Base-by-base conservation (phyloP, 1,140 invertebrate genomes). In the Rhopalosiphum maidis region DNA sequence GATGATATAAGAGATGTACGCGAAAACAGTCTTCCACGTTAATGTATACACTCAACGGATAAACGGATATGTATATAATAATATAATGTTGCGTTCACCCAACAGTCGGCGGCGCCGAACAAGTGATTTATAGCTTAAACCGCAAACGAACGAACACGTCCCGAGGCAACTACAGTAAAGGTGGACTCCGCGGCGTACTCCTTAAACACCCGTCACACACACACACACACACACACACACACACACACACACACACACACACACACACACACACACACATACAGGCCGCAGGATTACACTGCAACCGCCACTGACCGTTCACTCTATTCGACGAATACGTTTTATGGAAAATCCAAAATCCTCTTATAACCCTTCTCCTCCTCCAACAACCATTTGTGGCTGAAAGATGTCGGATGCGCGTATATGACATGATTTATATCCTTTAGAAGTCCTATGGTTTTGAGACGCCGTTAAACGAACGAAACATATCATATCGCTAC, bases 41-140 rank as follows among this genome's bases (percentile, higher is more conserved):
- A n/a, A 89, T 89, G 25, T 89, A 90, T 90, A 90, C 35, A 54
- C 48, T 15, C 89, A 35, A 43, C 35, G 51, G 89, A 54, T 51
- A 60, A 35, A 43, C 22, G 51, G 89, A 54, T 51, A 60, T 68
- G 60, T 68, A n/a, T 68, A 68, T 77, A 77, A 18, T 77, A 77
- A 77, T 90, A 41, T 90, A 60, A 90, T 54, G 54, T 90, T 90
- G 11, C 37, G 22, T 85, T 46, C 25, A 54, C 22, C 54, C 89
- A 90, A 60, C 48, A 41, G 41, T 85, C 83, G 4, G 83, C 9
- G 37, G 83, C 41, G 83, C 35, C 21, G 82, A 35, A 85, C 35
- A 85, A 85, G 54, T 90, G 51, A 90, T 90, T 90, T 90, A 90
- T 90, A 60, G 51, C 54, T 41, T 9, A 85, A 43, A 90, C 89